Base-by-base conservation (phyloP, 2,113 vertebrate species). In the Tachysurus vachellii region DNA sequence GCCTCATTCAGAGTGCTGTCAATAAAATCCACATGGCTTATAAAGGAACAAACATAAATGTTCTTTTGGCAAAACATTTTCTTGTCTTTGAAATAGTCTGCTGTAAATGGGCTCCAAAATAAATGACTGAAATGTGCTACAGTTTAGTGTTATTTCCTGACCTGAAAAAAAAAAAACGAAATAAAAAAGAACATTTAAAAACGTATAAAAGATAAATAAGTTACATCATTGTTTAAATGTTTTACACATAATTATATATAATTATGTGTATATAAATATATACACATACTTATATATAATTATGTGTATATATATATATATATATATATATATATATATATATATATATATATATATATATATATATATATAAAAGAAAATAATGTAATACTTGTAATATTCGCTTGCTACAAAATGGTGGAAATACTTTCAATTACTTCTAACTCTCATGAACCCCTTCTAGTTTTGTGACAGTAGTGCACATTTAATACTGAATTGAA, bases 1-100 rank as follows among this genome's bases (percentile, higher is more conserved):
- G 94, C 89, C 95, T 94, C 92, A 93, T 94, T 94, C 93, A 86
- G 93, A 93, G 92, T 92, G 93, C 92, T 92, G 91, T 93, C 90
- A 93, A 91, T 93, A 93, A 94, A 91, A 91, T 92, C 93, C 91
- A 92, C 90, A 89, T 92, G 93, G 53, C 92, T 93, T 93, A 93
- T 94, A 93, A 92, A 91, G 90, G 92, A 92, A 88, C 91, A 94
- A 93, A 93, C 50, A 50, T 56, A 75, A 83, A 16, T 50, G 47
- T 62, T 50, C 13, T 87, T 53, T 62, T 83, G 77, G 68, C 64
- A 82, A 86, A 42, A 23, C n/a, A 66, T 81, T 57, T 36, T 70
- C 86, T 44, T 71, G 75, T 75, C 12, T 85, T 83, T 87, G 82
- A 75, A 80, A 87, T 44, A 28, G 21, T 44, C 21, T 28, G n/a